phyloP scores from a whole-genome alignment of 2,888 invertebrate genomes.

The Choreutis nemorana region DNA sequence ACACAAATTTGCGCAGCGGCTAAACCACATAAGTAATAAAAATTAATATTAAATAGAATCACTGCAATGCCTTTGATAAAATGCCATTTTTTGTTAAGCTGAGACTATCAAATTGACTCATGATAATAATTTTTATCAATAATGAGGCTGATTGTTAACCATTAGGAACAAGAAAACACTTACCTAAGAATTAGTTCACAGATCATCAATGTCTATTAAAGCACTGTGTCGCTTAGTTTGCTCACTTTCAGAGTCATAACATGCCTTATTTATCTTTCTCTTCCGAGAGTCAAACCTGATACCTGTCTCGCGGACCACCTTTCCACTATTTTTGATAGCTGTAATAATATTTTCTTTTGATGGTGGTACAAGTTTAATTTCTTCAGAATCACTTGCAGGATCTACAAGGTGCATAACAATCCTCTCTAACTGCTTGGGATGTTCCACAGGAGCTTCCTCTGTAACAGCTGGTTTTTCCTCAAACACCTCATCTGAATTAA shows the following conservation, averaged over 20 bases:
- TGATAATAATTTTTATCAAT: no score
- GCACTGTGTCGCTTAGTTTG: conserved; percentile 37
- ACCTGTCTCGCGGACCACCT: conserved; percentile 49
- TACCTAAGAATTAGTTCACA: conserved; percentile 7
- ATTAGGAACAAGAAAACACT: no score
- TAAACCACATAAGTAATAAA: not conserved
- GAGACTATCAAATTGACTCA: no score
- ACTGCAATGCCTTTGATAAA: no score
- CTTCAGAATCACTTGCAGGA: conserved; percentile 42
- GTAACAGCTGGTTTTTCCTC: conserved; percentile 19
- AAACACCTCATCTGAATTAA: conserved; percentile 56
- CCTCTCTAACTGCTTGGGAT: conserved; percentile 74
- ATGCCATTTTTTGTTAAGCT: no score
- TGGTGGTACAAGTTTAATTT: conserved; percentile 46
- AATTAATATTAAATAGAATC: conserved; percentile 1
- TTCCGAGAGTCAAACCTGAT: conserved; percentile 49
- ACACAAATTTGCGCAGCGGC: no score
- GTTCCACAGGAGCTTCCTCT: conserved; percentile 68
- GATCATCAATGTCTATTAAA: conserved; percentile 9
- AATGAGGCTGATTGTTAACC: no score
- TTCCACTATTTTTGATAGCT: conserved; percentile 56
- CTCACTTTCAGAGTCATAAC: conserved; percentile 30
- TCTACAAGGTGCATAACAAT: conserved; percentile 74
- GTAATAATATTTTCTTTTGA: conserved; percentile 55
- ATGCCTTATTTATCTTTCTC: conserved; percentile 30